Conservation (phyloP, 2,888 invertebrate species). For the Brenthis daphne region DNA sequence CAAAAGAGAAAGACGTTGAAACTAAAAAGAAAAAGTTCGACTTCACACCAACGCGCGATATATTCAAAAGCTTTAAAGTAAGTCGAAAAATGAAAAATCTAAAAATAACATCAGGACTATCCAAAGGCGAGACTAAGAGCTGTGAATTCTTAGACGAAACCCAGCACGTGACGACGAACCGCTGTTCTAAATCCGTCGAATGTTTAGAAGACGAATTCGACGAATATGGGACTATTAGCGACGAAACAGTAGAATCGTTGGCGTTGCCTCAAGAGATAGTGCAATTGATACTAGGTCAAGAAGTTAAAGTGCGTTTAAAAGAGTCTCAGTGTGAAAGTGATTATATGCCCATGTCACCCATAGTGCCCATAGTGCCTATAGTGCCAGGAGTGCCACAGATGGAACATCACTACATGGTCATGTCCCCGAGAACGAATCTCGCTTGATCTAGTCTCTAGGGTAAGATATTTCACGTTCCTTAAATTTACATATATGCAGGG, state of each 20-base stretch:
- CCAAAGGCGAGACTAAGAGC: slow-evolving; percentile 71
- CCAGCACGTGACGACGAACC: slow-evolving; percentile 54
- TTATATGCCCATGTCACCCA: slow-evolving; percentile 74
- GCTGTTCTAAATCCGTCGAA: slow-evolving; percentile 73
- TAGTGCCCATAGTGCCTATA: slow-evolving; percentile 59
- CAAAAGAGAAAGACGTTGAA: slow-evolving; percentile 68
- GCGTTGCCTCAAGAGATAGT: slow-evolving; percentile 69
- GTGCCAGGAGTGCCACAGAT: slow-evolving; percentile 59
- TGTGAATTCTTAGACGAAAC: slow-evolving; percentile 74
- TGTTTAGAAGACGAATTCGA: slow-evolving; percentile 63
- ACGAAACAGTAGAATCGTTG: slow-evolving; percentile 57
- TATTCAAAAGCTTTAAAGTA: slow-evolving; percentile 74
- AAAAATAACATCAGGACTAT: slow-evolving; percentile 58
- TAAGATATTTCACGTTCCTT: slow-evolving; percentile 14
- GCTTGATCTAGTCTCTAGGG: slow-evolving; percentile 52
- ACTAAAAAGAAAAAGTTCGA: slow-evolving; percentile 78
- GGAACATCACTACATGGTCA: slow-evolving; percentile 71
- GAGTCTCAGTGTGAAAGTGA: slow-evolving; percentile 57
- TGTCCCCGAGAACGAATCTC: slow-evolving; percentile 69
- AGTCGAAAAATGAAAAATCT: slow-evolving; percentile 69
- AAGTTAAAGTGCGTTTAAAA: slow-evolving; percentile 54
- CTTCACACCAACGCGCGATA: slow-evolving; percentile 73
- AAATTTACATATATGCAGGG: background rate
- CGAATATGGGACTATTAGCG: slow-evolving; percentile 51
- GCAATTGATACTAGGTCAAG: slow-evolving; percentile 62